Base-by-base conservation (phyloP, 2,888 invertebrate species). In the Orthosia gothica region DNA sequence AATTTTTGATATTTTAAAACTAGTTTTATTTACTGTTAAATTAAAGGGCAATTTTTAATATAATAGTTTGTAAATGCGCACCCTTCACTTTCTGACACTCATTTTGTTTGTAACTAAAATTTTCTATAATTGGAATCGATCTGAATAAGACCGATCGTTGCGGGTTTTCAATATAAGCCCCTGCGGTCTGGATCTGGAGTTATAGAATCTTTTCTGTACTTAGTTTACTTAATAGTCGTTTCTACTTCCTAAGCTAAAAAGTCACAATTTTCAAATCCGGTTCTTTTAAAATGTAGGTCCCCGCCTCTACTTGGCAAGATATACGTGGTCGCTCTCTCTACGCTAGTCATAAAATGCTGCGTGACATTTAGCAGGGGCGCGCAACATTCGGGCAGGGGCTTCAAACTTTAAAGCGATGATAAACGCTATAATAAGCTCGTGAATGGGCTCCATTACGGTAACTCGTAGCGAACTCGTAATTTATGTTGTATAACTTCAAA, bases 401-500 rank as follows among this genome's bases (percentile, higher is more conserved):
- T 73, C 75, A 87, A 88, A 88, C 87, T 88, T 87, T 88, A 75
- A 82, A 85, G 87, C 87, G 81, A 89, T 88, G 90, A 89, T 88
- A 89, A 89, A 88, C 86, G 86, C 84, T 77, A 78, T 84, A 86
- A 86, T 86, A 86, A 88, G 81, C 86, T 82, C 83, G 79, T 83
- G 83, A 86, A 91, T 92, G 82, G 87, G 83, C 87, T 87, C 86
- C 87, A 89, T 90, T 91, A 89, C 82, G 80, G 88, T 88, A 86
- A 89, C 85, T 88, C 88, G 83, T 79, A 84, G 83, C 80, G 76
- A 88, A 90, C 89, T 89, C 84, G 89, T 89, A 92, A 92, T 92
- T 92, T 90, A 93, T 89, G 90, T 87, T 87, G 81, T 87, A 81
- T 84, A 91, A 91, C 89, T 92, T 89, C 81, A 86, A 90, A 91